Evolutionary conservation across 2,113 vertebrate species (phyloP).

Genomic region (Sceloporus undulatus): DNA sequence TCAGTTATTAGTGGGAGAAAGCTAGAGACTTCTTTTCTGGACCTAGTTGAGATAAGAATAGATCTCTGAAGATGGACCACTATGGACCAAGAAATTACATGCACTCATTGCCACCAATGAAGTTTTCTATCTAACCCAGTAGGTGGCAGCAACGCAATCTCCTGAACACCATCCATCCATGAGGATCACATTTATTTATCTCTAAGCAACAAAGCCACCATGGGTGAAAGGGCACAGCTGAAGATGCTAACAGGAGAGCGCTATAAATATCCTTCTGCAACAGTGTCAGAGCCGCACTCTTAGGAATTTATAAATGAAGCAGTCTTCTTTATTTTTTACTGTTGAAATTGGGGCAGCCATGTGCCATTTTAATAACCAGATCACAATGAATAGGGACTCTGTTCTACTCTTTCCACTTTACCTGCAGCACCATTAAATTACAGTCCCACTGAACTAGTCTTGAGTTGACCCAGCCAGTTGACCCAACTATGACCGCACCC

Average conservation of each 20-base stretch:
- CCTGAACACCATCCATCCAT: not conserved
- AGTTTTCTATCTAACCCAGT: not conserved
- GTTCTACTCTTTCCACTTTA: no score
- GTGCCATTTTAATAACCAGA: not conserved
- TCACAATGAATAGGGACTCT: not conserved
- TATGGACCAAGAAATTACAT: not conserved
- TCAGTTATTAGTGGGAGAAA: not conserved
- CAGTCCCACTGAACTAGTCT: not conserved
- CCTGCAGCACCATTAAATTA: no score
- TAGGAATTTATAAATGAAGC: not conserved
- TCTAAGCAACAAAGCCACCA: no score
- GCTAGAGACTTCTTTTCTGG: not conserved
- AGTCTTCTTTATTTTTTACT: not conserved
- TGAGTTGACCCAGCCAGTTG: not conserved
- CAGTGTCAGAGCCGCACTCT: no score
- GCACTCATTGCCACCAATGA: not conserved
- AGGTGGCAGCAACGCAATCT: not conserved
- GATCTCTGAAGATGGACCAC: not conserved
- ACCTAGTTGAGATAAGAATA: not conserved
- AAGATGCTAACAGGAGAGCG: not conserved
- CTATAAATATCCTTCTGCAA: no score
- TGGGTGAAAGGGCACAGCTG: not conserved
- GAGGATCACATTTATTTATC: not conserved
- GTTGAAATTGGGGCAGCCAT: not conserved
- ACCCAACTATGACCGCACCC: not conserved